These are phyloP conservation scores for Epinephelus moara DNA, from an alignment of 2,113 vertebrate genomes.

Conservation along the genomic window DNA sequence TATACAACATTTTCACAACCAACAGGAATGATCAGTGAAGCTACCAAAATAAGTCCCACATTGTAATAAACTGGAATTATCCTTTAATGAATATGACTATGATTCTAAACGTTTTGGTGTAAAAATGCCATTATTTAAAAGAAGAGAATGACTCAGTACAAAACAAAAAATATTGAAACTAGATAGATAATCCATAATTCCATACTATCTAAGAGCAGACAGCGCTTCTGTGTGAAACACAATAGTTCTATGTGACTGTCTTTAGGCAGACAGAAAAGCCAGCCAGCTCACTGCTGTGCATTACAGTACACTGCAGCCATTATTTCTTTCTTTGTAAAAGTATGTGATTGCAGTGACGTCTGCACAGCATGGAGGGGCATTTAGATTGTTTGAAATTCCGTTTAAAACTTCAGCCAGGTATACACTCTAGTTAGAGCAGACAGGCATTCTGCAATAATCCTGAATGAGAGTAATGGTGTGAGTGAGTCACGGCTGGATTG, in stretches of 20 bases:
- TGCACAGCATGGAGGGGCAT: background rate
- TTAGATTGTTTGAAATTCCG: slow-evolving; percentile 5
- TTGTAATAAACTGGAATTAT: too few species aligned
- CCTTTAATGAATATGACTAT: too few species aligned
- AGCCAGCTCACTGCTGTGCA: slow-evolving; percentile 9
- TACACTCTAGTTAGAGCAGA: slow-evolving; percentile 9
- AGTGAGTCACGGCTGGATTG: slow-evolving; percentile 42
- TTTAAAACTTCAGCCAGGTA: slow-evolving; percentile 25
- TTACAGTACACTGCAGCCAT: background rate
- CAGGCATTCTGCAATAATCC: slow-evolving; percentile 27
- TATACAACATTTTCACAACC: too few species aligned
- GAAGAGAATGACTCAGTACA: too few species aligned
- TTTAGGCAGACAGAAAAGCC: background rate
- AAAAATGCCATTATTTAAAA: too few species aligned
- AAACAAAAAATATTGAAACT: background rate
- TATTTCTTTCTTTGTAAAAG: background rate
- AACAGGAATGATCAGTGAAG: too few species aligned
- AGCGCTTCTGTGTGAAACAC: background rate
- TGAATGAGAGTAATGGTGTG: slow-evolving; percentile 39
- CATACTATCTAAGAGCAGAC: background rate
- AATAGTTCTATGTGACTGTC: background rate
- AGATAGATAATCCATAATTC: background rate
- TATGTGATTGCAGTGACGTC: background rate
- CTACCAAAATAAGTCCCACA: too few species aligned
- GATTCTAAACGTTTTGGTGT: too few species aligned